Evolutionary conservation across 2,113 vertebrate species (phyloP).

Genomic region (Heteronetta atricapilla): DNA sequence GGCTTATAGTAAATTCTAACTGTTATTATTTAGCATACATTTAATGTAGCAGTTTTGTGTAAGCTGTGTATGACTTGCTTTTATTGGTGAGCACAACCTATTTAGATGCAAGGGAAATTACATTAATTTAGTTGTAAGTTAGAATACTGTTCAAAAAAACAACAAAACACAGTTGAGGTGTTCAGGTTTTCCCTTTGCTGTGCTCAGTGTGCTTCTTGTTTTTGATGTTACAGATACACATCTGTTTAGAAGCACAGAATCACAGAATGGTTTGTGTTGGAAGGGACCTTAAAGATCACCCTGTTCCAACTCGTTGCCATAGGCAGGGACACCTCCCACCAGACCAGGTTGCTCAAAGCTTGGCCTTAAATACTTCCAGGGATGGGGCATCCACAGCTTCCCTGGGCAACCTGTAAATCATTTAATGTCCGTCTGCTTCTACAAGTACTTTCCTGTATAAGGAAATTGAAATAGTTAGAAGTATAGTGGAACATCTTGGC

Average conservation of each 20-base stretch:
- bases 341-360: too few relatives aligned
- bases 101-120: neutral
- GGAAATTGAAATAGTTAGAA: neutral
- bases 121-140: neutral
- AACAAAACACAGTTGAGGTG: neutral
- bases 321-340: too few relatives aligned
- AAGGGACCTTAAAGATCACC: too few relatives aligned
- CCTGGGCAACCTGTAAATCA: neutral
- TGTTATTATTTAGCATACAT: neutral
- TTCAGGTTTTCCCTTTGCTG: neutral
- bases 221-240: neutral
- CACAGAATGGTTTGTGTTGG: too few relatives aligned
- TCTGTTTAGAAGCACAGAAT: neutral
- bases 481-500: neutral
- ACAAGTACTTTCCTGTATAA: neutral
- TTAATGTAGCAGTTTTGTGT: neutral
- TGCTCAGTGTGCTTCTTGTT: neutral
- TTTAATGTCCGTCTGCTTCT: neutral
- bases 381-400: too few relatives aligned
- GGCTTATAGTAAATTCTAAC: neutral
- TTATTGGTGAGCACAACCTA: neutral
- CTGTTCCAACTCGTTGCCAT: too few relatives aligned
- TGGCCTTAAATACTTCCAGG: too few relatives aligned
- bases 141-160: neutral
- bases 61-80: neutral